Conservation (phyloP, 2,113 vertebrate species). For the Ovibos moschatus region DNA sequence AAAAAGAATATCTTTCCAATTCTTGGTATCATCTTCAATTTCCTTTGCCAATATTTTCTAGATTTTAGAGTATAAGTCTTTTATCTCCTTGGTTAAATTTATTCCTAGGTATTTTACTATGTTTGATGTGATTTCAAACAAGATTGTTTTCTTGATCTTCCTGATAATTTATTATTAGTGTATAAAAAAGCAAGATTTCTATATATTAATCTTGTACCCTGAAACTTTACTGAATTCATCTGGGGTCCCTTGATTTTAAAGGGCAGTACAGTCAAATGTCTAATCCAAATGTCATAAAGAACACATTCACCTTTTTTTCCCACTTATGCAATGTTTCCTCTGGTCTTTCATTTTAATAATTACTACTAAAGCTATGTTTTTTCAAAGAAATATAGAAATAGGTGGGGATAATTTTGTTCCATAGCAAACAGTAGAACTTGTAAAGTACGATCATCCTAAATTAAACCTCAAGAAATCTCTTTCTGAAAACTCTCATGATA, state of each 20-base stretch:
- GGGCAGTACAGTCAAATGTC: not conserved
- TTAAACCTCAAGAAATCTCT: not conserved
- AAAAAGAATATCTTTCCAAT: not conserved
- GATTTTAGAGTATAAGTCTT: not conserved
- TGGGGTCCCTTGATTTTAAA: not conserved
- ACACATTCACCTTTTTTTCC: not conserved
- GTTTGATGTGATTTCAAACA: not conserved
- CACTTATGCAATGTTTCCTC: not conserved
- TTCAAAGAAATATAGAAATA: not conserved
- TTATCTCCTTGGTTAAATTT: not conserved
- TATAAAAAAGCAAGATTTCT: not conserved
- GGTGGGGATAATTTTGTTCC: not conserved
- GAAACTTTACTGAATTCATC: not conserved
- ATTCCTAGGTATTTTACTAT: not conserved
- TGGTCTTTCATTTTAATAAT: not conserved
- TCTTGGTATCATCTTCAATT: not conserved
- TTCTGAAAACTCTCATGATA: not conserved
- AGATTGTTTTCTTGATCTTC: not conserved
- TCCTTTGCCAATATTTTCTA: not conserved
- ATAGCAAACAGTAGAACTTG: not conserved
- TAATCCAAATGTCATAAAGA: not conserved
- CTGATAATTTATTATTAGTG: not conserved
- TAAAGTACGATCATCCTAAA: not conserved
- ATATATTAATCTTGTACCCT: not conserved
- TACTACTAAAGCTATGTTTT: not conserved